Base-by-base conservation (phyloP, 1,140 invertebrate species). In the Drosophila gunungcola region DNA sequence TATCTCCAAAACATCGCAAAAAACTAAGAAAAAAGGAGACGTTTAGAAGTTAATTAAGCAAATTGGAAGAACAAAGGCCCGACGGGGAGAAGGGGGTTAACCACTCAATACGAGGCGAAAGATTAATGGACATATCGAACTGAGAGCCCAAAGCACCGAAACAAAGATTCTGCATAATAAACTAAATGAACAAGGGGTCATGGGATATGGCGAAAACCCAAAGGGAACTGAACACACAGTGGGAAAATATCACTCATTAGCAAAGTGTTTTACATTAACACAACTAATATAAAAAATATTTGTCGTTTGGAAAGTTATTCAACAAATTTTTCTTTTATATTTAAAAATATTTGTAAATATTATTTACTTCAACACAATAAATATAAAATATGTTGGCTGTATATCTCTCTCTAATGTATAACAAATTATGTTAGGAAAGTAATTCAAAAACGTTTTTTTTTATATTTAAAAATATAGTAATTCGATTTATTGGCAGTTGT, bases 11-110 rank as follows among this genome's bases (percentile, higher is more conserved):
- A 72, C 27, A 61, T 73, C 9, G 25, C 46, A 48, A 25, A 55
- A 46, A 62, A 58, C 29, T 32, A 54, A 39, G 0, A 48, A 29
- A 32, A 5, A 86, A 85, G 78, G 79, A 75, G 70, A 86, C 83
- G 83, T 88, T 86, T 86, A 86, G 83, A 86, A 86, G 83, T 86
- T 86, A 86, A 88, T 86, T 86, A 86, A 88, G 83, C 54, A 86
- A 86, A 86, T 86, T 82, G 78, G 62, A 49, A 75, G 58, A 88
- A 70, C 69, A 82, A 82, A 86, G 73, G 64, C 68, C 56, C 55
- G 29, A 60, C 42, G 25, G 38, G 49, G 38, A 13, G 36, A n/a
- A 7, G n/a, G 51, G 60, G 29, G 43, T 6, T 38, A 42, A 69
- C 67, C 67, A 70, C 49, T 70, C 63, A 70, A 69, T 69, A 67